Percentiles rank a stretch among this genome's conserved stretches.
Evolutionary conservation across 2,113 vertebrate genomes (phyloP).

Genomic region (Bos javanicus): DNA sequence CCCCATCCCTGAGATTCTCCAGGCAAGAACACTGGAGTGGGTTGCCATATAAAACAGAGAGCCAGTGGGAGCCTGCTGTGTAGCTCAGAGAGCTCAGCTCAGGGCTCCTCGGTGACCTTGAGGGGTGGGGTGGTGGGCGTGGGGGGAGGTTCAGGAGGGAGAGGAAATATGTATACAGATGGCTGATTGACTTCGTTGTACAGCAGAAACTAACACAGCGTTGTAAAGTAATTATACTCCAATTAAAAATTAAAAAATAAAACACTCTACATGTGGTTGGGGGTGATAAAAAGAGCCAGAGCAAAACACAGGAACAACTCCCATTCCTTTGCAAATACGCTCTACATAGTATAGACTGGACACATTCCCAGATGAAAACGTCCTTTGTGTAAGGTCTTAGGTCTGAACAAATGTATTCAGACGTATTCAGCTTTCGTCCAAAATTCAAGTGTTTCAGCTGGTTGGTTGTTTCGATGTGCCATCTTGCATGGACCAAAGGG

Average conservation of each 20-base stretch:
- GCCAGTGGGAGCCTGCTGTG: not conserved
- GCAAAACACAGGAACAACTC: not conserved
- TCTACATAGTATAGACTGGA: not conserved
- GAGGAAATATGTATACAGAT: not conserved
- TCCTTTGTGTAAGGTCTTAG: not conserved
- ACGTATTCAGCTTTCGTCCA: not conserved
- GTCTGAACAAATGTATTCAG: not conserved
- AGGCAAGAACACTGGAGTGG: too few relatives aligned
- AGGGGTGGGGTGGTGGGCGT: not conserved
- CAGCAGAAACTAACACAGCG: not conserved
- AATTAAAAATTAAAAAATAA: not conserved
- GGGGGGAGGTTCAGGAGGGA: not conserved
- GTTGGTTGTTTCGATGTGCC: not conserved
- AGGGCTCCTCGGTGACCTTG: not conserved
- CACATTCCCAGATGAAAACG: not conserved
- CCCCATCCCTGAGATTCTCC: too few relatives aligned
- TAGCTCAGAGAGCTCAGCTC: not conserved
- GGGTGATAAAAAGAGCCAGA: not conserved
- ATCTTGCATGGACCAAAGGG: not conserved
- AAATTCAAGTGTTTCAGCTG: not conserved
- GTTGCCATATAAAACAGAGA: not conserved
- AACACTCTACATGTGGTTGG: not conserved
- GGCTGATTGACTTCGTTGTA: not conserved
- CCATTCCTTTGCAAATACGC: not conserved
- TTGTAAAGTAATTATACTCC: not conserved